These are phyloP conservation scores for Rhea americana DNA, from an alignment of 2,113 vertebrate species.

Conservation along the genomic window DNA sequence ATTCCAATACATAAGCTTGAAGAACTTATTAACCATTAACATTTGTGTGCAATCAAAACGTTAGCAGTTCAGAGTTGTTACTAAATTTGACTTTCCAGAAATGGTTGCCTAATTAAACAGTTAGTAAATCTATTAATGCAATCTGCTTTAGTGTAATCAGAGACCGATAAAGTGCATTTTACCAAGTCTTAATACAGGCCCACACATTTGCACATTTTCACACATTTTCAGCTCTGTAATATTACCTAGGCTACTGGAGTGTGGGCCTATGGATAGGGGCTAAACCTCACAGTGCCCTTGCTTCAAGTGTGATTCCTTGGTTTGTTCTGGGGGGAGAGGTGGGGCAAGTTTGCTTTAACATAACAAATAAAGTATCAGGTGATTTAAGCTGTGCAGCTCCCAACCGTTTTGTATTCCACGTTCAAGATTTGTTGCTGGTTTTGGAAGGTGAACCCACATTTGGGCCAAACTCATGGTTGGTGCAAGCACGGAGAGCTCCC, in stretches of 20 bases:
- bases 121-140: conserved; percentile 19
- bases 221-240: not conserved
- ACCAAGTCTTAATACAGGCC: not conserved
- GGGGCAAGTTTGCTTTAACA: not conserved
- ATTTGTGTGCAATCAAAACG: not conserved
- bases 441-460: not conserved
- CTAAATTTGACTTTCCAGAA: conserved; percentile 43
- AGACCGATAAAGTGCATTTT: not conserved
- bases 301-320: not conserved
- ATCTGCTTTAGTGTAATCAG: not conserved
- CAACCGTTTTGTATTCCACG: not conserved
- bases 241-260: not conserved
- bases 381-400: not conserved
- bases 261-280: not conserved
- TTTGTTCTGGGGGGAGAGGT: not conserved
- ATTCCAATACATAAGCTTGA: not conserved
- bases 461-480: rapidly evolving
- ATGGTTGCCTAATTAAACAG: conserved; percentile 28
- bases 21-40: not conserved
- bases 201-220: not conserved
- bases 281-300: not conserved
- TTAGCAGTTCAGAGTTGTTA: not conserved
- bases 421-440: not conserved
- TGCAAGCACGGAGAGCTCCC: rapidly evolving
- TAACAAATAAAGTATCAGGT: not conserved